phyloP scores from a whole-genome alignment of 2,888 invertebrate genomes.

The Drosophila fungiperda region DNA sequence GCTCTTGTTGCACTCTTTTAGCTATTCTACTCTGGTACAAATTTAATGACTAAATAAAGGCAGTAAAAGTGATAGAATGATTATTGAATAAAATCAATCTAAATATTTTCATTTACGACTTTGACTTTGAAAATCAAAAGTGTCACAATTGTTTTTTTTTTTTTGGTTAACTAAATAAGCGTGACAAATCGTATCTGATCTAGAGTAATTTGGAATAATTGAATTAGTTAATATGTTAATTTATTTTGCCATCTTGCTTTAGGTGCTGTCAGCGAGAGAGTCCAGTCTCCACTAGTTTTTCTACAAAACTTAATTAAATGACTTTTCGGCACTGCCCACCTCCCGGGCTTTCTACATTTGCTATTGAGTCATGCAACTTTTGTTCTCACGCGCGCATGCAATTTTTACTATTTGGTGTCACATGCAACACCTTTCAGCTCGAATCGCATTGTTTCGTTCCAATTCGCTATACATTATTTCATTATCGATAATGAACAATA shows the following conservation, averaged over 20 bases:
- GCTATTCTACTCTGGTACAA: conserved; percentile 19
- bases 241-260: conserved; percentile 28
- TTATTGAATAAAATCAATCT: background rate
- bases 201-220: background rate
- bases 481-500: conserved; percentile 14
- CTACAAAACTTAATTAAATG: conserved; percentile 43
- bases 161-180: background rate
- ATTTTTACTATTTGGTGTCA: conserved; percentile 60
- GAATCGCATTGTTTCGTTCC: conserved; percentile 47
- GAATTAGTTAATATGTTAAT: conserved; percentile 59
- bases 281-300: conserved; percentile 2
- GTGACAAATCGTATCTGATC: background rate
- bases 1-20: conserved; percentile 1
- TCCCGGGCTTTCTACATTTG: conserved; percentile 39
- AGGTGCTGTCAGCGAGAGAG: conserved; percentile 6
- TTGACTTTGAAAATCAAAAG: conserved; percentile 7
- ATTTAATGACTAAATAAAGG: conserved; percentile 29
- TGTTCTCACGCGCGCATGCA: conserved; percentile 37
- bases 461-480: conserved; percentile 17
- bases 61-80: conserved; percentile 34
- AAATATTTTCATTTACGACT: background rate
- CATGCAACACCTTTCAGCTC: conserved; percentile 50
- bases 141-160: background rate
- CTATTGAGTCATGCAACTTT: conserved; percentile 60
- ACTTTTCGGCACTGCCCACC: conserved; percentile 15